A percentile compares a stretch with the other conserved stretches of the same genome.
phyloP scores from a whole-genome alignment of 2,113 vertebrate genomes.

The Sapayoa aenigma region DNA sequence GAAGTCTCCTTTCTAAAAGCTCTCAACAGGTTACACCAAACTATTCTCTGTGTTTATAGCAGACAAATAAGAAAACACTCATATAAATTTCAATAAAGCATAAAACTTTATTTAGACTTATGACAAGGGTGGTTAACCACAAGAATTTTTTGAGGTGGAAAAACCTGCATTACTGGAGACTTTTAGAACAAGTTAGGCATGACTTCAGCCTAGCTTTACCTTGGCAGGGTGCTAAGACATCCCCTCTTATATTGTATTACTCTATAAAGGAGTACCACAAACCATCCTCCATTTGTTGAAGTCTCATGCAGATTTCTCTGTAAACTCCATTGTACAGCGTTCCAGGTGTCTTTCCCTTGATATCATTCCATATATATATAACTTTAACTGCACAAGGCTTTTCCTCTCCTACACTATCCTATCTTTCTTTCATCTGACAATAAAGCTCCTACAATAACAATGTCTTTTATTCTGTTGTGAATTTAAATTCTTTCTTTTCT shows the following conservation, averaged over 20 bases:
- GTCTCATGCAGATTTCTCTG: neutral
- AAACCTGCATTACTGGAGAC: neutral
- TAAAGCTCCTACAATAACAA: neutral
- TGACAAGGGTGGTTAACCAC: neutral
- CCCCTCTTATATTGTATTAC: neutral
- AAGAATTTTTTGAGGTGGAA: neutral
- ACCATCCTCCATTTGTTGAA: neutral
- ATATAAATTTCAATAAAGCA: neutral
- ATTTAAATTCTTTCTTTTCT: slow-evolving; percentile 1
- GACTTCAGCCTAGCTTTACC: neutral
- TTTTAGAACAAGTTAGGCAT: neutral
- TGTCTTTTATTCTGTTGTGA: slow-evolving; percentile 7
- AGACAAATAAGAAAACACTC: neutral
- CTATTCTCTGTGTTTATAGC: neutral
- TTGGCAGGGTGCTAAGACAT: neutral
- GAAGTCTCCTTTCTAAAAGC: neutral
- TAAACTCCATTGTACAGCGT: neutral
- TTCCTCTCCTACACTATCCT: neutral
- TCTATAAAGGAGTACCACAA: neutral
- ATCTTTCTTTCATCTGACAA: slow-evolving; percentile 20
- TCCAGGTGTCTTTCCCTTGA: neutral
- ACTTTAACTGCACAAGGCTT: neutral
- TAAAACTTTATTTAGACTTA: neutral
- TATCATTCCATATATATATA: neutral
- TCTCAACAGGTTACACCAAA: neutral